phyloP scores from a whole-genome alignment of 1,140 invertebrate species.

The Adoxophyes honmai region DNA sequence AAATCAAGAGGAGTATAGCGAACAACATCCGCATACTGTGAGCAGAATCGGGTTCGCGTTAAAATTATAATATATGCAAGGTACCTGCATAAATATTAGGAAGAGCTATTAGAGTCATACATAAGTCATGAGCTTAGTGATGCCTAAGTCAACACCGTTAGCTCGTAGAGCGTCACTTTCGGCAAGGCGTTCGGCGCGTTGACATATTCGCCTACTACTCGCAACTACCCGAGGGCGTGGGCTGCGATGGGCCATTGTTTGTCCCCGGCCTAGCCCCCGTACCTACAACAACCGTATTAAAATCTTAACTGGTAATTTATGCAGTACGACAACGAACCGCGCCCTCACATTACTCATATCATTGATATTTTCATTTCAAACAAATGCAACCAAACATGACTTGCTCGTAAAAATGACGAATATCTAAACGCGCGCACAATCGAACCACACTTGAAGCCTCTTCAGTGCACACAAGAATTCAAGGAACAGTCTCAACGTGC shows the following conservation, averaged over 20 bases:
- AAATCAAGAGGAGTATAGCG: no score
- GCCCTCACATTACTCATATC: neutral
- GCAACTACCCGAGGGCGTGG: conserved; percentile 16
- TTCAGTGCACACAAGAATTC: conserved; percentile 33
- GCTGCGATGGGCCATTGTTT: conserved; percentile 22
- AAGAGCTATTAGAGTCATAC: conserved; percentile 12
- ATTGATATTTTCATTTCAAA: conserved; percentile 9
- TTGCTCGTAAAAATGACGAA: conserved; percentile 12
- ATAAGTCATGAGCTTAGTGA: conserved; percentile 10
- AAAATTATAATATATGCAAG: neutral
- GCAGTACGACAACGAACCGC: conserved; percentile 5
- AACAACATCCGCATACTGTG: no score
- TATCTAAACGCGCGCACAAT: conserved; percentile 10
- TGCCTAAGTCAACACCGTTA: conserved; percentile 13
- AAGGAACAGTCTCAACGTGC: conserved; percentile 25
- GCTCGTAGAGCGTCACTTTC: neutral
- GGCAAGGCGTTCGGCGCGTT: neutral
- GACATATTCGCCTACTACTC: neutral
- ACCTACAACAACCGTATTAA: conserved; percentile 22
- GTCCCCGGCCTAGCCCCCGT: conserved; percentile 25
- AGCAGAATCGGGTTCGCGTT: no score
- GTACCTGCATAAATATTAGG: conserved; percentile 10
- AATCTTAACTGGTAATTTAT: conserved; percentile 28
- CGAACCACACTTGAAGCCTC: conserved; percentile 18
- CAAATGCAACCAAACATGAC: conserved; percentile 1